A percentile compares a stretch with the other conserved stretches of the same genome.
These are phyloP conservation scores for Piprites chloris DNA, from an alignment of 2,113 vertebrate species.

Conservation along the genomic window DNA sequence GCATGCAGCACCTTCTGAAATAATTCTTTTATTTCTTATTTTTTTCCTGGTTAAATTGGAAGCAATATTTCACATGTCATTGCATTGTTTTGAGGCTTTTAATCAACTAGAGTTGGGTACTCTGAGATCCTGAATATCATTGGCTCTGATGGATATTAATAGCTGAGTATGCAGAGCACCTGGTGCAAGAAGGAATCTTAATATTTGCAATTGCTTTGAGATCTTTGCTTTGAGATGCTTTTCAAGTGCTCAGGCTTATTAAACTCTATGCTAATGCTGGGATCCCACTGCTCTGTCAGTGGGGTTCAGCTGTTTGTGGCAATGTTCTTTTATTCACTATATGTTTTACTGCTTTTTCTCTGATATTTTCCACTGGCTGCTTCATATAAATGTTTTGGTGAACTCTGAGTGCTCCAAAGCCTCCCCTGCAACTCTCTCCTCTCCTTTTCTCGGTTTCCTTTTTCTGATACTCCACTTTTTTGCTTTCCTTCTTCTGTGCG, in stretches of 20 bases:
- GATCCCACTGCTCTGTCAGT: neutral
- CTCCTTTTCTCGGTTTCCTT: neutral
- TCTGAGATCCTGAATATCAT: accelerated
- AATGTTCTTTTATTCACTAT: neutral
- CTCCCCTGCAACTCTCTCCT: neutral
- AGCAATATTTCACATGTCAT: neutral
- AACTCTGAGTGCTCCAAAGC: neutral
- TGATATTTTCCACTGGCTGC: neutral
- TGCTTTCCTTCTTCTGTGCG: neutral
- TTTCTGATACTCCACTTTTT: neutral
- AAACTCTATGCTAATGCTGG: neutral
- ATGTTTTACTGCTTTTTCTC: neutral
- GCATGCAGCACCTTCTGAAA: neutral
- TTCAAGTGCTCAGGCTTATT: neutral
- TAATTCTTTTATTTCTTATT: neutral
- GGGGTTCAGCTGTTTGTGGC: neutral
- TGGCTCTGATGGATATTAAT: neutral
- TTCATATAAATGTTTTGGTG: constrained; percentile 9
- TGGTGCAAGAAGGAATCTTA: neutral
- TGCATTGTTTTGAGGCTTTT: neutral
- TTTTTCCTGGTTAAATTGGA: neutral
- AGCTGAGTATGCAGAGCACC: neutral
- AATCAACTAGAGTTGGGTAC: neutral
- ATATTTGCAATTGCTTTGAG: neutral
- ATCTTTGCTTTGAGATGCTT: neutral